phyloP scores from a whole-genome alignment of 2,113 vertebrate species.

The Pelmatolapia mariae region DNA sequence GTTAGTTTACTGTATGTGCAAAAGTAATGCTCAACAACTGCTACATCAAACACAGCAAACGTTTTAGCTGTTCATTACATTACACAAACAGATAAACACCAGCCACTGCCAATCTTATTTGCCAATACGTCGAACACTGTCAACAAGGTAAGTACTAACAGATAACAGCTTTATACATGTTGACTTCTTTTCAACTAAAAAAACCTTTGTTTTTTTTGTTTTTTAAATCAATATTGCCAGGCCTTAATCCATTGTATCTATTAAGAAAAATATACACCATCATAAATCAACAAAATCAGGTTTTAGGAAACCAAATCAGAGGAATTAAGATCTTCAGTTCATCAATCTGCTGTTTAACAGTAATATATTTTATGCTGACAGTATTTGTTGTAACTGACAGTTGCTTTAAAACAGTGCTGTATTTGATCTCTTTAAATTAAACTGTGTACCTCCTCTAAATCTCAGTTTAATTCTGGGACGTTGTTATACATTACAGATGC shows the following conservation, averaged over 20 bases:
- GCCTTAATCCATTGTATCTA: not conserved
- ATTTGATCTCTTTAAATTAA: not conserved
- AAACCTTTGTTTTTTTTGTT: rapidly evolving
- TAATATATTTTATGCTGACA: not conserved
- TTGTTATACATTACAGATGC: not conserved
- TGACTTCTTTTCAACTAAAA: not conserved
- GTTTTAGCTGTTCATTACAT: not conserved
- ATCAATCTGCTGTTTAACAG: not conserved
- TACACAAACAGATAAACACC: not conserved
- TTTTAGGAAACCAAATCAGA: not conserved
- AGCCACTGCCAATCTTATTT: not conserved
- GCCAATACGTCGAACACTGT: not conserved
- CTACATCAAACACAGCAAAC: not conserved
- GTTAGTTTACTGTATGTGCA: not conserved
- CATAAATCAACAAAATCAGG: not conserved
- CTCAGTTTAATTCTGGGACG: not conserved
- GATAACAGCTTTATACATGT: not conserved
- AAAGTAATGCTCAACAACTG: not conserved
- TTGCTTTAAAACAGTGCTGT: not conserved
- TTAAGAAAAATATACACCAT: not conserved
- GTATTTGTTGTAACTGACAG: not conserved
- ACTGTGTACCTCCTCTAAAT: not conserved
- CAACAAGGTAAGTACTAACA: not conserved
- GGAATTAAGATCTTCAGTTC: not conserved
- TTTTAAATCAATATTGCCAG: not conserved